Percentiles rank a stretch among this genome's conserved stretches.
phyloP scores from a whole-genome alignment of 1,140 invertebrate species.

The Acyrthosiphon pisum region DNA sequence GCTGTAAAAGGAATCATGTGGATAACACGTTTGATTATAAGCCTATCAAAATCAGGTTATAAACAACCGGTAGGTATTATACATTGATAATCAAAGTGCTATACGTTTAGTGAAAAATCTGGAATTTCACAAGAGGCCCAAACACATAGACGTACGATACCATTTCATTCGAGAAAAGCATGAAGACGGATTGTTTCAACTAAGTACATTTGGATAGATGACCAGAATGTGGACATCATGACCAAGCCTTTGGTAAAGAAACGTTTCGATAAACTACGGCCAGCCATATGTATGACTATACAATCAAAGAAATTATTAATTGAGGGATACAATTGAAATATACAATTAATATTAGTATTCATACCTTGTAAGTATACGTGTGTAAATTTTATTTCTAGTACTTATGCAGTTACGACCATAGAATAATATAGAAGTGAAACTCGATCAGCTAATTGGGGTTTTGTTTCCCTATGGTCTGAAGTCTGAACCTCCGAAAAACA shows the following conservation, averaged over 20 bases:
- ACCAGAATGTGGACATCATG: not conserved
- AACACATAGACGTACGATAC: not conserved
- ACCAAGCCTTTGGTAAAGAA: not conserved
- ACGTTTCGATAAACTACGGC: not conserved
- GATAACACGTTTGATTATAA: not conserved
- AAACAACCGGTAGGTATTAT: not conserved
- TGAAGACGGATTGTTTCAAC: not conserved
- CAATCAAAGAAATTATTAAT: conserved; percentile 31
- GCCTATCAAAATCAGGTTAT: not conserved
- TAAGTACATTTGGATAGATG: not conserved
- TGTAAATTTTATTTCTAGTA: too few relatives aligned
- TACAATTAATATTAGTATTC: conserved; percentile 9
- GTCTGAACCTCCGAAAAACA: too few relatives aligned
- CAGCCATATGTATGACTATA: not conserved
- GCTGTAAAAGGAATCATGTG: not conserved
- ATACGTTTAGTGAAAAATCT: not conserved
- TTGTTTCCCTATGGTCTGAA: too few relatives aligned
- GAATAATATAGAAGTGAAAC: too few relatives aligned
- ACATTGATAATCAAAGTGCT: not conserved
- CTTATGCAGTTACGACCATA: too few relatives aligned
- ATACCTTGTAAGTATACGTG: too few relatives aligned
- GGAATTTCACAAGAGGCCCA: not conserved
- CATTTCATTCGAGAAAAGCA: not conserved
- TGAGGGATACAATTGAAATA: not conserved
- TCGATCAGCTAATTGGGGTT: too few relatives aligned